Evolutionary conservation across 2,797 vertebrate genomes (phyloP).

Genomic region (Lophius americanus): DNA sequence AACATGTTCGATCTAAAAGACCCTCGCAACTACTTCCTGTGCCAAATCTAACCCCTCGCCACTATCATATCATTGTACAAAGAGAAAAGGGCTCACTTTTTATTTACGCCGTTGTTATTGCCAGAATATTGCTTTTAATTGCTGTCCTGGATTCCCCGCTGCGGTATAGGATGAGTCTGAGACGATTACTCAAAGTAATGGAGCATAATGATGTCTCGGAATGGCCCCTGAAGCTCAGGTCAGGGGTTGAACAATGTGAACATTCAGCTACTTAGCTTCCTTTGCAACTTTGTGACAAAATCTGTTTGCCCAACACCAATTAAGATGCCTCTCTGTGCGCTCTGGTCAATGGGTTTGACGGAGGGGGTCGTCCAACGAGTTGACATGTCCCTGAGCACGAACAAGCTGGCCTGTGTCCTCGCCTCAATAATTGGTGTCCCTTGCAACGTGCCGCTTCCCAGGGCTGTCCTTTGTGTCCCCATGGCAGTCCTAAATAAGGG

Average conservation of each 20-base stretch:
- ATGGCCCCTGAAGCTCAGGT: conserved; percentile 76
- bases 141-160: conserved; percentile 82
- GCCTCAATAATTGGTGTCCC: conserved; percentile 86
- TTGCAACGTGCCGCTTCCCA: conserved; percentile 87
- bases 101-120: conserved; percentile 81
- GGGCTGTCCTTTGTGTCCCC: conserved; percentile 82
- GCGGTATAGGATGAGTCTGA: conserved; percentile 79
- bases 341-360: conserved; percentile 86
- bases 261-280: conserved; percentile 90
- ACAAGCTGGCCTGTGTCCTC: conserved; percentile 85
- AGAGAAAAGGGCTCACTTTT: conserved; percentile 82
- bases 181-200: conserved; percentile 86
- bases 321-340: conserved; percentile 83
- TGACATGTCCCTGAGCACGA: conserved; percentile 86
- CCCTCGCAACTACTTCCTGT: conserved; percentile 52
- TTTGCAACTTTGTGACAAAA: conserved; percentile 89
- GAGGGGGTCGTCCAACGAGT: conserved; percentile 82
- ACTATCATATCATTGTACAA: conserved; percentile 84
- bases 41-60: conserved; percentile 77
- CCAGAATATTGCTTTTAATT: conserved; percentile 86
- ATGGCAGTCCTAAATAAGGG: conserved; percentile 86
- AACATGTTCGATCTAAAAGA: conserved; percentile 54
- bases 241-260: conserved; percentile 89
- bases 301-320: conserved; percentile 91
- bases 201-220: conserved; percentile 85